These are phyloP conservation scores for Dusona sp. DNA, from an alignment of 2,888 invertebrate species.

Conservation along the genomic window DNA sequence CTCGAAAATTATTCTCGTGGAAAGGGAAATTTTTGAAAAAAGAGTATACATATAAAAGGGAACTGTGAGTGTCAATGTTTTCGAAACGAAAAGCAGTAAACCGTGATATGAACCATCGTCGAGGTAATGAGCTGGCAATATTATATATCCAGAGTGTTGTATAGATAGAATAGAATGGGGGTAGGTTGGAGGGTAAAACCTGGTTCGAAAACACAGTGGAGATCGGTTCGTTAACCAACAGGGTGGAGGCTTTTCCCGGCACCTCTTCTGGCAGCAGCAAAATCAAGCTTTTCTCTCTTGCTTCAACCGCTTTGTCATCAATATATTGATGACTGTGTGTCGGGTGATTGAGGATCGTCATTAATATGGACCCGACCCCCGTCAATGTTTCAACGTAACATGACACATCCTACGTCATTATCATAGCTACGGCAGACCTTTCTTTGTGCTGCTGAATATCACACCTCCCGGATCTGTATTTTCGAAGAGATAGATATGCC, in stretches of 20 bases:
- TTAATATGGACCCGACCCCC: slow-evolving; percentile 63
- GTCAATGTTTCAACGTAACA: slow-evolving; percentile 63
- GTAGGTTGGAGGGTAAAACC: slow-evolving; percentile 19
- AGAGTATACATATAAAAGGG: not conserved
- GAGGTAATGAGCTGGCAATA: slow-evolving; percentile 78
- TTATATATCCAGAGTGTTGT: slow-evolving; percentile 67
- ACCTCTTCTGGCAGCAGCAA: slow-evolving; percentile 32
- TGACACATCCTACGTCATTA: slow-evolving; percentile 70
- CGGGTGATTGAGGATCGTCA: slow-evolving; percentile 73
- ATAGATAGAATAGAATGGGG: slow-evolving; percentile 22
- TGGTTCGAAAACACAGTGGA: slow-evolving; percentile 57
- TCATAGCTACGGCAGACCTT: slow-evolving; percentile 54
- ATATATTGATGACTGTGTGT: slow-evolving; percentile 74
- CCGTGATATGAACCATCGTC: slow-evolving; percentile 74
- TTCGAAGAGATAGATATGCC: slow-evolving; percentile 5
- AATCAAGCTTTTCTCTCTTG: slow-evolving; percentile 48
- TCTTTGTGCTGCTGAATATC: slow-evolving; percentile 44
- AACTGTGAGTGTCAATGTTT: slow-evolving; percentile 73
- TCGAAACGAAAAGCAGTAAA: slow-evolving; percentile 73
- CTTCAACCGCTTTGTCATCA: slow-evolving; percentile 68
- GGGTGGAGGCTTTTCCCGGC: slow-evolving; percentile 31
- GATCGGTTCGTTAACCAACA: slow-evolving; percentile 57
- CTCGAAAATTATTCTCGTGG: slow-evolving; percentile 13
- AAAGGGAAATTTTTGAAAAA: not conserved
- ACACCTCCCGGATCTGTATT: slow-evolving; percentile 6